Evolutionary conservation across 2,113 vertebrate genomes (phyloP).

Genomic region (Vidua chalybeata): DNA sequence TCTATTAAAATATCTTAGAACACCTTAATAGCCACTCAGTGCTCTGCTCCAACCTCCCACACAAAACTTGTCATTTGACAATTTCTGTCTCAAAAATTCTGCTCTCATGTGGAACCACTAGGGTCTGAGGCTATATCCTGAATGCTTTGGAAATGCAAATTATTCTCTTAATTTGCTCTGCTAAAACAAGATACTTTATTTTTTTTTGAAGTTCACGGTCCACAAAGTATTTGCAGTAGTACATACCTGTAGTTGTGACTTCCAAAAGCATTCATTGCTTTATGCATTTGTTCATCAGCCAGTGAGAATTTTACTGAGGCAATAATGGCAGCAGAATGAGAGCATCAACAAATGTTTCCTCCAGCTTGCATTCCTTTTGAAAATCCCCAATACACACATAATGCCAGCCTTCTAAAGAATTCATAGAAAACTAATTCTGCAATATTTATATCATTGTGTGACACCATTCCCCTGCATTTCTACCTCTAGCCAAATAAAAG

Average conservation of each 20-base stretch:
- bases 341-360: not conserved
- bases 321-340: not conserved
- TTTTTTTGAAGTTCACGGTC: not conserved
- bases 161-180: not conserved
- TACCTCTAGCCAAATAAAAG: not conserved
- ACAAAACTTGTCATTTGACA: not conserved
- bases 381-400: not conserved
- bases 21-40: not conserved
- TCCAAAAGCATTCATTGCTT: not conserved
- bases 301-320: not conserved
- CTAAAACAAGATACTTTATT: not conserved
- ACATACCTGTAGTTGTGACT: not conserved
- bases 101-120: not conserved
- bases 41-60: not conserved
- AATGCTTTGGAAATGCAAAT: not conserved
- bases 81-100: not conserved
- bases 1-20: not conserved
- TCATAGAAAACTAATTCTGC: not conserved
- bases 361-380: not conserved
- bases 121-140: not conserved
- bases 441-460: not conserved
- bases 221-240: not conserved
- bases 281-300: not conserved
- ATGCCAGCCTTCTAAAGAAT: not conserved
- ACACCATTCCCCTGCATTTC: not conserved